Conservation (phyloP, 2,797 vertebrate genomes). For the Sebastolobus alascanus region DNA sequence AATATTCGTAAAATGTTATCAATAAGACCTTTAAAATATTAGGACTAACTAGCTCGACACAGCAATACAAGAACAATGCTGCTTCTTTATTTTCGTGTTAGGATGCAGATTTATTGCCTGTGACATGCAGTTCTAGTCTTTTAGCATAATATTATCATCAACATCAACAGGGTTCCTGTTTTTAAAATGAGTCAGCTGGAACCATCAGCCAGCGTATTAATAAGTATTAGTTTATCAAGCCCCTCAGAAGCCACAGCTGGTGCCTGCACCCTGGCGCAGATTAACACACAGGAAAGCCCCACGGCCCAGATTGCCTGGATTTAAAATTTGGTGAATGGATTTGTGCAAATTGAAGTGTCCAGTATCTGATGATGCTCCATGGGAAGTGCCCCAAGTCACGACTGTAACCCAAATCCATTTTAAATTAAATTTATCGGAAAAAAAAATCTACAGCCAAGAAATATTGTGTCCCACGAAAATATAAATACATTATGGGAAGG, state of each 20-base stretch:
- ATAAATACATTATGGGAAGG: neutral
- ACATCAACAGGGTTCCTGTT: neutral
- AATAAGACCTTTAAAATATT: too few relatives aligned
- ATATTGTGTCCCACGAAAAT: neutral
- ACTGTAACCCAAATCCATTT: neutral
- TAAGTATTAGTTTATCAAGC: neutral
- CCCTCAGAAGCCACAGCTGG: neutral
- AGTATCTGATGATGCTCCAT: neutral
- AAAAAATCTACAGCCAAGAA: neutral
- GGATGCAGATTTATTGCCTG: neutral
- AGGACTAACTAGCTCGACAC: neutral
- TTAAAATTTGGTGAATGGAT: neutral
- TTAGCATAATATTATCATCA: neutral
- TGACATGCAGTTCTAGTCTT: neutral
- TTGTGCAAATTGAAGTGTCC: constrained; percentile 1
- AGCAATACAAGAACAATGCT: neutral
- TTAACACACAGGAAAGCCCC: neutral
- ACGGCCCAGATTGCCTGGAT: neutral
- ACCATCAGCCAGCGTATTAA: neutral
- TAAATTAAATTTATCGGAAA: neutral
- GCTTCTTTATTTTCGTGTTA: neutral
- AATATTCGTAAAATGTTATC: too few relatives aligned
- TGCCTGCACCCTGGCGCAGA: neutral
- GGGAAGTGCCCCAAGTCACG: neutral
- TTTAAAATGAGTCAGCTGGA: neutral